A percentile compares a stretch with the other conserved stretches of the same genome.
Conservation (phyloP, 2,888 invertebrate genomes). For the Sylvicola cinctus region DNA sequence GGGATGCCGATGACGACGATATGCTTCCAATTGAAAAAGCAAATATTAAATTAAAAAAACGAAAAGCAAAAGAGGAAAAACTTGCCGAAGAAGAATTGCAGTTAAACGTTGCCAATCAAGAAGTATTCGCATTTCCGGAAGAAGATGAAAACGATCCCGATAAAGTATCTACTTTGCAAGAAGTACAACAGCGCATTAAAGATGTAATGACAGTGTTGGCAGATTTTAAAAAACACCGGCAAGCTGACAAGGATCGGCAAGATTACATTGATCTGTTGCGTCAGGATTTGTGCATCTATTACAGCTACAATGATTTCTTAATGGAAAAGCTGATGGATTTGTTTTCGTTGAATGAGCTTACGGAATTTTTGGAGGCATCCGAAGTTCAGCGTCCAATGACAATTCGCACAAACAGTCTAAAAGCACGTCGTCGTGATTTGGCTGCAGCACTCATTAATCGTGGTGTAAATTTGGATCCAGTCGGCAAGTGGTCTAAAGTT, state of each 20-base stretch:
- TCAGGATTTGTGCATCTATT: slow-evolving; percentile 78
- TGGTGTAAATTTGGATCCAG: slow-evolving; percentile 94
- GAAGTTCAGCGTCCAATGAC: slow-evolving; percentile 89
- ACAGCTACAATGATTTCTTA: slow-evolving; percentile 90
- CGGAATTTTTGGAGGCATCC: slow-evolving; percentile 91
- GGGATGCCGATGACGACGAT: slow-evolving; percentile 36
- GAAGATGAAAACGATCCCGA: slow-evolving; percentile 53
- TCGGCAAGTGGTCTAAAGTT: slow-evolving; percentile 97
- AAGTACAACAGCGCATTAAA: slow-evolving; percentile 74
- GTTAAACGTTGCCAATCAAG: slow-evolving; percentile 55
- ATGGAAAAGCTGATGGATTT: slow-evolving; percentile 84
- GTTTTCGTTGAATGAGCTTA: slow-evolving; percentile 65
- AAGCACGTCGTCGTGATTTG: slow-evolving; percentile 75
- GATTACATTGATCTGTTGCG: slow-evolving; percentile 66
- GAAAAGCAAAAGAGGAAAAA: slow-evolving; percentile 44
- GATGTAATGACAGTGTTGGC: slow-evolving; percentile 62
- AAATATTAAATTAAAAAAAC: slow-evolving; percentile 53
- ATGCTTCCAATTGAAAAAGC: slow-evolving; percentile 72
- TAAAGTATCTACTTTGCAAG: slow-evolving; percentile 50
- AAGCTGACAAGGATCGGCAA: slow-evolving; percentile 44
- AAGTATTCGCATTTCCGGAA: slow-evolving; percentile 58
- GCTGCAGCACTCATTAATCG: slow-evolving; percentile 88
- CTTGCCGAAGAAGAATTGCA: slow-evolving; percentile 65
- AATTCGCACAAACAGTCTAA: slow-evolving; percentile 87
- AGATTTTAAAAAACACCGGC: slow-evolving; percentile 53